These are phyloP conservation scores for Tortricodes alternella DNA, from an alignment of 2,888 invertebrate species.

Conservation along the genomic window DNA sequence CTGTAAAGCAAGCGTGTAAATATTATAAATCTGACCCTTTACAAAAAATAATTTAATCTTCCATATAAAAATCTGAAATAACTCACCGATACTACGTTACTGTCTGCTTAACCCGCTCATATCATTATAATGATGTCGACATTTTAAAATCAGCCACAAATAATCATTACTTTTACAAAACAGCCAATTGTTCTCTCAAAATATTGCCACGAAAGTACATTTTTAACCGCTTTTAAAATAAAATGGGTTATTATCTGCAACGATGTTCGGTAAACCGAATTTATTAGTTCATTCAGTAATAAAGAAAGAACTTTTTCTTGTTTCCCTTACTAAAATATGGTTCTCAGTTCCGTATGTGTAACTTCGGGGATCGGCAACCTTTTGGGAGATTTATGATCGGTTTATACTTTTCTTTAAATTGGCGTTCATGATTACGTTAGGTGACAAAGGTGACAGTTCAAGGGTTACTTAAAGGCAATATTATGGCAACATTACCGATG, in stretches of 20 bases:
- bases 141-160: slow-evolving; percentile 18
- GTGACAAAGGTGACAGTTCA: no score
- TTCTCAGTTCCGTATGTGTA: slow-evolving; percentile 63
- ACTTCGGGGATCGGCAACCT: slow-evolving; percentile 42
- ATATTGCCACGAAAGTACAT: slow-evolving; percentile 47
- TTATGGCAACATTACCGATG: no score
- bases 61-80: background rate
- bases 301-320: slow-evolving; percentile 57
- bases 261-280: slow-evolving; percentile 62
- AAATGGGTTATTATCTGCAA: slow-evolving; percentile 64
- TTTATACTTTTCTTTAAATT: background rate
- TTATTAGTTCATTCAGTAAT: slow-evolving; percentile 71
- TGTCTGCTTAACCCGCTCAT: slow-evolving; percentile 11
- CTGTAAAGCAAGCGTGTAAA: no score
- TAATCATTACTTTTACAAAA: slow-evolving; percentile 30
- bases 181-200: slow-evolving; percentile 52
- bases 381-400: slow-evolving; percentile 26
- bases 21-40: no score
- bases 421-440: no score
- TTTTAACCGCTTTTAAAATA: slow-evolving; percentile 51
- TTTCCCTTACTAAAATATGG: slow-evolving; percentile 59
- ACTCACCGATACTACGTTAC: background rate
- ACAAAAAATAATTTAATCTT: no score
- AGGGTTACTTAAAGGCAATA: no score
- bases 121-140: slow-evolving; percentile 18